Conservation (phyloP, 1,140 invertebrate species). For the Hetaerina americana region DNA sequence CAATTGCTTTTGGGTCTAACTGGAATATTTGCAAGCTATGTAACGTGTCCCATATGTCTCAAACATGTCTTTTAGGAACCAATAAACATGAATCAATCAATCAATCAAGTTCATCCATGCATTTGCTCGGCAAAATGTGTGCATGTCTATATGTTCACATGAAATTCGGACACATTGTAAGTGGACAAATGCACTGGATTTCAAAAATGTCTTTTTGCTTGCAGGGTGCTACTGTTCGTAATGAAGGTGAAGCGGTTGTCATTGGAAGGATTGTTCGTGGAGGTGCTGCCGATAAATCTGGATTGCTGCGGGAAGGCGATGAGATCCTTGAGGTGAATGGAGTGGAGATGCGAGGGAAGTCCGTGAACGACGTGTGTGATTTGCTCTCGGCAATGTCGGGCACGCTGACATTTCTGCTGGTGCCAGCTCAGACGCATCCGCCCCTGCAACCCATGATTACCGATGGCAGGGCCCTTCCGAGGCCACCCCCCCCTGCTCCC, state of each 20-base stretch:
- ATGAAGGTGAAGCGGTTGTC: constrained; percentile 85
- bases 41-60: too few relatives aligned
- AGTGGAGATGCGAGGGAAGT: constrained; percentile 88
- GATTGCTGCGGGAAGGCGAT: constrained; percentile 88
- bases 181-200: too few relatives aligned
- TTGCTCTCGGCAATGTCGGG: constrained; percentile 87
- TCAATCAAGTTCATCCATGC: too few relatives aligned
- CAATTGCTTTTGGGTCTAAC: too few relatives aligned
- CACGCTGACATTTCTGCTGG: constrained; percentile 80
- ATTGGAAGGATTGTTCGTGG: constrained; percentile 91
- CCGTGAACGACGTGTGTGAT: constrained; percentile 95
- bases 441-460: constrained; percentile 17
- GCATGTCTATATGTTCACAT: too few relatives aligned
- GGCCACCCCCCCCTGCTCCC: too few relatives aligned
- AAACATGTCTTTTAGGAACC: too few relatives aligned
- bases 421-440: constrained; percentile 35
- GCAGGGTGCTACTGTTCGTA: constrained; percentile 84
- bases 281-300: constrained; percentile 88
- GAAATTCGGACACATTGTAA: too few relatives aligned
- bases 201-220: constrained; percentile 15
- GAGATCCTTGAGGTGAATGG: constrained; percentile 95
- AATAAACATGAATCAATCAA: too few relatives aligned
- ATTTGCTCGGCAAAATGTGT: too few relatives aligned
- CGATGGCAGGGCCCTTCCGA: constrained; percentile 15
- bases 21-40: too few relatives aligned